Base-by-base conservation (phyloP, 2,113 vertebrate species). In the Mandrillus leucophaeus region DNA sequence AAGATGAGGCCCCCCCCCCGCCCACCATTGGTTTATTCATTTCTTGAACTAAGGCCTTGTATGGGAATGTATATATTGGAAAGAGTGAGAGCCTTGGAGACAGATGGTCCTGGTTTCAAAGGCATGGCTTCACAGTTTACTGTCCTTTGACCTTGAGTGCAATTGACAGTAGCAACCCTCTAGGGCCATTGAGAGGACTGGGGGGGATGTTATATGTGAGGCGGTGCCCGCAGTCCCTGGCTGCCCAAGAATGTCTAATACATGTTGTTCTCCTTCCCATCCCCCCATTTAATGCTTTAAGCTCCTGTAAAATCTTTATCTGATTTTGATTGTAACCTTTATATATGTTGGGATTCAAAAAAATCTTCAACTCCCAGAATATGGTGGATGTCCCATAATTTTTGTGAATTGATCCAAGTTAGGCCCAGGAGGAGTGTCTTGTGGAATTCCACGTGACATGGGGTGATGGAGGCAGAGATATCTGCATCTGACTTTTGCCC, bases 151-250 rank as follows among this genome's bases (percentile, higher is more conserved):
- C 7, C 17, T 43, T 57, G 20, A 17, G 20, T 40, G 13, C 27
- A 52, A 25, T 13, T 55, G 35, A 7, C 12, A 10, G 35, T 9
- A 92, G 55, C 38, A 18, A 18, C 23, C 22, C 64, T 16, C 4
- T 17, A n/a, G 61, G 38, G 30, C 57, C 23, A 0, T 2, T 27
- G 76, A 38, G 75, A 70, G 25, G 22, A n/a, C 57, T 11, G 0
- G 1, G 4, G 52, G 35, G 17, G 12, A 30, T 3, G 18, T 43
- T 43, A 8, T 32, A 0, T 5, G 68, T 17, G n/a, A 38, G 23
- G 30, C 6, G 5, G 50, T 55, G 5, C 45, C 8, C 18, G 17
- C 6, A 18, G 27, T 8, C 11, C 91, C 6, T 2, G 27, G 59
- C 27, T 66, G 32, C 0, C 93, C 3, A 27, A 55, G 43, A 27